Evolutionary conservation across 2,113 vertebrate species (phyloP).

Genomic region (Clarias gariepinus): DNA sequence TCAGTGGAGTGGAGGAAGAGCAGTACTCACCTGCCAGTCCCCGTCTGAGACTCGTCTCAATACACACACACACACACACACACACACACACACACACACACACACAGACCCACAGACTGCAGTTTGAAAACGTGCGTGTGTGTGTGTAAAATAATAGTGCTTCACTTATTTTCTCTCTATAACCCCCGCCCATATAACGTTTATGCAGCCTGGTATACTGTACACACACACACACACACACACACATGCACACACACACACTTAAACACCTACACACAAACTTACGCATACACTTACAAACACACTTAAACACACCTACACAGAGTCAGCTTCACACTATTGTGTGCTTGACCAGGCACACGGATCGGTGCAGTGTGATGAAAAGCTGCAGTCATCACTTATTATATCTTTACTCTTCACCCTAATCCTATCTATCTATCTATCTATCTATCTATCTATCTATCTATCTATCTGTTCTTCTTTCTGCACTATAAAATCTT

Average conservation of each 20-base stretch:
- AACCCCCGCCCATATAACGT: too few relatives aligned
- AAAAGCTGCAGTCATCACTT: slow-evolving; percentile 16
- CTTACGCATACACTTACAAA: too few relatives aligned
- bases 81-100: neutral
- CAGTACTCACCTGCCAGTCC: slow-evolving; percentile 52
- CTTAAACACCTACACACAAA: too few relatives aligned
- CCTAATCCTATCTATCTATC: neutral
- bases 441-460: neutral
- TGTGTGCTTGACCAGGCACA: slow-evolving; percentile 7
- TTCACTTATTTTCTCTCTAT: too few relatives aligned
- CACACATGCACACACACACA: too few relatives aligned
- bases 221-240: too few relatives aligned
- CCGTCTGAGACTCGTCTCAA: neutral
- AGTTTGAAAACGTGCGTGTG: too few relatives aligned
- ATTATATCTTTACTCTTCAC: neutral
- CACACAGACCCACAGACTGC: neutral
- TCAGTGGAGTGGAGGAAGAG: too few relatives aligned
- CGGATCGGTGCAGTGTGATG: neutral
- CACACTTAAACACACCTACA: too few relatives aligned
- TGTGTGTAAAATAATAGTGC: too few relatives aligned
- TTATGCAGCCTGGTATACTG: too few relatives aligned
- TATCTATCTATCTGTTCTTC: neutral
- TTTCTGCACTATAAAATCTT: neutral
- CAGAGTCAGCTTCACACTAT: slow-evolving; percentile 9
- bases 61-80: neutral